Evolutionary conservation across 2,888 invertebrate species (phyloP).

Genomic region (Leistus spinibarbis): DNA sequence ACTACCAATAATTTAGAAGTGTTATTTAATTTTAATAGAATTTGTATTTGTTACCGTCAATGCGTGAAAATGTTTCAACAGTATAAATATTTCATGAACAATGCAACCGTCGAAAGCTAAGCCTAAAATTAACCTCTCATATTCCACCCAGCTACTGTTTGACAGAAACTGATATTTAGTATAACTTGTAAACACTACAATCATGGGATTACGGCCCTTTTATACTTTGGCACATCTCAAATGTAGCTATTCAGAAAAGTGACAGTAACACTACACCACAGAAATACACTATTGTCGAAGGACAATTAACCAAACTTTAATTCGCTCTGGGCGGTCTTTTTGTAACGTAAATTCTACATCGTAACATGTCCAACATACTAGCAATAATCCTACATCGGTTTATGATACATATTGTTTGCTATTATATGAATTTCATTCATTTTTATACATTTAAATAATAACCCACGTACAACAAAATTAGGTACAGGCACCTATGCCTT

Average conservation of each 20-base stretch:
- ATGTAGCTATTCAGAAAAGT: slow-evolving; percentile 42
- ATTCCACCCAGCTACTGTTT: not conserved
- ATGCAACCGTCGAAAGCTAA: too few relatives aligned
- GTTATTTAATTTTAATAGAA: too few relatives aligned
- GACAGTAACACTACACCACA: slow-evolving; percentile 44
- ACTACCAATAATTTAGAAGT: too few relatives aligned
- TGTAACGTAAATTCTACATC: not conserved
- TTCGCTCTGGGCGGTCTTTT: slow-evolving; percentile 4
- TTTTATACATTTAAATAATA: not conserved
- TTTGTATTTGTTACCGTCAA: too few relatives aligned
- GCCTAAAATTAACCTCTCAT: not conserved
- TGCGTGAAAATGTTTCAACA: too few relatives aligned
- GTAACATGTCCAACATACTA: not conserved
- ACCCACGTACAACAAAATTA: too few relatives aligned
- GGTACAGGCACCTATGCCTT: too few relatives aligned
- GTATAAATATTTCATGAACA: too few relatives aligned
- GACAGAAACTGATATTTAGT: not conserved
- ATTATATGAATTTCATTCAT: not conserved
- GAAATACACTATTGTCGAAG: slow-evolving; percentile 27
- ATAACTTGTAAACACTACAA: slow-evolving; percentile 34
- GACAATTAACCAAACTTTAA: slow-evolving; percentile 2
- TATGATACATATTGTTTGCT: not conserved
- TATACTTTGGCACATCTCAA: slow-evolving; percentile 42
- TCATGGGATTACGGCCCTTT: slow-evolving; percentile 42
- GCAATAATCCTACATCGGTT: not conserved